Evolutionary conservation across 2,113 vertebrate genomes (phyloP), one percentile per base, ranked within the genome.

Genomic region (Vidua macroura): DNA sequence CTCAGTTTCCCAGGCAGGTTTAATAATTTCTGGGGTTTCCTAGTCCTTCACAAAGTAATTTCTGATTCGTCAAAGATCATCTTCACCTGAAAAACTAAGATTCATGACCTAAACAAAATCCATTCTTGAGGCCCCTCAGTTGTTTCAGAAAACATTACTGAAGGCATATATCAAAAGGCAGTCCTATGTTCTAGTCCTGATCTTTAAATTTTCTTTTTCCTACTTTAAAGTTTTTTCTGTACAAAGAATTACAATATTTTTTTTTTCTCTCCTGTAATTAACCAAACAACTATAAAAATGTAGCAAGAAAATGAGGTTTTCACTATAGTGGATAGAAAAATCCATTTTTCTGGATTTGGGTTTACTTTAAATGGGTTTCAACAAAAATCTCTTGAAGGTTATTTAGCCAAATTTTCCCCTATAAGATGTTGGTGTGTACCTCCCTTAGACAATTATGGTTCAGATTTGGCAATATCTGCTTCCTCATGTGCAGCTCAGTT

Each of bases 81-180:
- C 85, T 91, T 92, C 79, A 86, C 95, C 94, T 86, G 15, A 92
- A 94, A 92, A 83, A 48, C 63, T 83, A 90, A 96, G 92, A 93
- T 93, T 83, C 92, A 93, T 94, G 91, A 78, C 76, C 86, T 33
- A 80, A 86, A 72, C 76, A 88, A 93, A 96, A 93, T 46, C 76
- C 56, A 88, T 86, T 94, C 60, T 81, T 51, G 53, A 88, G 75
- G 79, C 35, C 33, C 27, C 33, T 63, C 20, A 3, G 52, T 35
- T 1, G 16, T 75, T 93, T 94, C 91, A 90, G 80, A 56, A 86
- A 88, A 88, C 39, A 92, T 93, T 96, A 90, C 76, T 91, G 86
- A 75, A 78, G 56, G 52, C 14, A 78, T 92, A 72, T 72, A 86
- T 96, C 95, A 96, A 88, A 94, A 72, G 23, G 30, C 44, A 94